These are phyloP conservation scores for Manis pentadactyla DNA, from an alignment of 2,797 vertebrate genomes.

Conservation along the genomic window DNA sequence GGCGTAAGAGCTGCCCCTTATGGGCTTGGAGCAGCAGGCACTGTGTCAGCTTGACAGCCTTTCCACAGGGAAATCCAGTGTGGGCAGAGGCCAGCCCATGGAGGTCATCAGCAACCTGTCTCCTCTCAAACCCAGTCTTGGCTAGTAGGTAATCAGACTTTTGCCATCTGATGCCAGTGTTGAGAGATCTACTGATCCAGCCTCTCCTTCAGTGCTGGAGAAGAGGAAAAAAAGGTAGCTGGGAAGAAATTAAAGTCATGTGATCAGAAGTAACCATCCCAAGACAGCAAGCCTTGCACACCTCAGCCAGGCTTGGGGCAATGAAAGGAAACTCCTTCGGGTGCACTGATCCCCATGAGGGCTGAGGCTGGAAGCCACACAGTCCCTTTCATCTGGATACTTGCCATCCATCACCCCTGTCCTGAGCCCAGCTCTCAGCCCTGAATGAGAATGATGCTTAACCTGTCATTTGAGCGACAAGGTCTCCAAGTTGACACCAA, in stretches of 20 bases:
- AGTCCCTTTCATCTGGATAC: neutral
- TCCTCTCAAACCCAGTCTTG: neutral
- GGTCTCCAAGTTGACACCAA: slow-evolving; percentile 68
- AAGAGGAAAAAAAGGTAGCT: neutral
- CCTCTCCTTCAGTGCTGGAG: neutral
- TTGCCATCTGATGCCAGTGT: neutral
- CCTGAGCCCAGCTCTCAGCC: neutral
- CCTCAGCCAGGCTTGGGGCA: neutral
- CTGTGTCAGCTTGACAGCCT: neutral
- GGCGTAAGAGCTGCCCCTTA: neutral
- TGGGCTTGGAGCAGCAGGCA: neutral
- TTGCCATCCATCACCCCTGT: neutral
- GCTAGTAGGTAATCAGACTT: neutral
- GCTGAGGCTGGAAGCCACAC: neutral
- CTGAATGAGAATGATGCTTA: neutral
- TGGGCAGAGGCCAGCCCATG: neutral
- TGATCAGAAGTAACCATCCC: neutral
- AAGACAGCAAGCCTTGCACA: neutral
- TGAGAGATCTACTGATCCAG: neutral
- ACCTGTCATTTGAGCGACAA: slow-evolving; percentile 55
- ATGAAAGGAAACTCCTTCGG: neutral
- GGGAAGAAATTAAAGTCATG: neutral
- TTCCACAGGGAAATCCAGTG: neutral
- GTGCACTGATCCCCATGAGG: neutral
- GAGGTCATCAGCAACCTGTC: neutral